Percentiles rank a stretch among this genome's conserved stretches.
phyloP scores from a whole-genome alignment of 1,140 invertebrate genomes.

The Microplitis demolitor region DNA sequence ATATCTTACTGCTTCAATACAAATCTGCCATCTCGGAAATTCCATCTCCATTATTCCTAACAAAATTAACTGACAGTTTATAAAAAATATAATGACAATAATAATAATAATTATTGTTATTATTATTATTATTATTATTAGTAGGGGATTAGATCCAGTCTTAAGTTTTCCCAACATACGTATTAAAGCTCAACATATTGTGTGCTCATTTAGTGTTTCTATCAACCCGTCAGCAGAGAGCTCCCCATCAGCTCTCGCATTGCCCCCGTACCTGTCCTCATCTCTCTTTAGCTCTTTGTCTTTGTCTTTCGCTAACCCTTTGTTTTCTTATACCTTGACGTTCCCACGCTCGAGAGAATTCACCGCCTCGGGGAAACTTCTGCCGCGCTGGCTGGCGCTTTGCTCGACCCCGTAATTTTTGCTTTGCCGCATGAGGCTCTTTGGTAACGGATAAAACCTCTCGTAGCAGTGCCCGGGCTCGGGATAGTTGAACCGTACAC shows the following conservation, averaged over 20 bases:
- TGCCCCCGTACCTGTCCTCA: no score
- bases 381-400: not conserved
- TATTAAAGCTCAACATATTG: not conserved
- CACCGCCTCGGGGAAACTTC: conserved; percentile 16
- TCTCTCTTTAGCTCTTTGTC: not conserved
- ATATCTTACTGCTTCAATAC: not conserved
- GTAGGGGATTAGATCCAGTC: no score
- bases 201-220: no score
- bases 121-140: no score
- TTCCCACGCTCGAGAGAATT: conserved; percentile 25
- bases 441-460: conserved; percentile 23
- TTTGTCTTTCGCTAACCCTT: not conserved
- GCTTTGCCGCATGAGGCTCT: conserved; percentile 23
- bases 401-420: conserved; percentile 26
- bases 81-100: no score
- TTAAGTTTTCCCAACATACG: not conserved
- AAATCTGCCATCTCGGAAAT: not conserved
- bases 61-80: no score
- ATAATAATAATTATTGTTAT: no score
- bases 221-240: no score
- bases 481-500: conserved; percentile 13
- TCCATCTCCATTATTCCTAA: no score
- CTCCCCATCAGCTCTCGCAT: no score
- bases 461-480: conserved; percentile 1
- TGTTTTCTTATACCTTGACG: conserved; percentile 19